Evolutionary conservation across 2,888 invertebrate species (phyloP), one percentile per base, ranked within the genome.

Genomic region (Amphimallon solstitiale): DNA sequence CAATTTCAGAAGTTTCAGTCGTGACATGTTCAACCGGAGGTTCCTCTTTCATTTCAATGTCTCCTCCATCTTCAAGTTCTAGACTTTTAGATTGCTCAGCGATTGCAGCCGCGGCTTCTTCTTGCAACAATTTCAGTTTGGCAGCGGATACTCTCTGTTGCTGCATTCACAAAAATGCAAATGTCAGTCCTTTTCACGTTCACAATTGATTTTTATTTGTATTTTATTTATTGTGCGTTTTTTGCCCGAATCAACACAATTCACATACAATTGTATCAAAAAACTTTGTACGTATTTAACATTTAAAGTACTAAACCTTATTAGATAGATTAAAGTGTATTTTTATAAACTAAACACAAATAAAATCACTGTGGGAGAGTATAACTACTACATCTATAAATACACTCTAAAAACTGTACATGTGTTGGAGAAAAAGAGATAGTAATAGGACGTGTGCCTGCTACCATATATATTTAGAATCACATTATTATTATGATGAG

Each of bases 161-260:
- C 79, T 79, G 78, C 73, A 75, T 75, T 74, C 66, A 77, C 74
- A 77, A 75, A 77, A 76, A 76, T 71, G 73, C 74, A 60, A 67
- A 67, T 63, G 67, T 67, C 66, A 66, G 66, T 62, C 54, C 49
- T 48, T 60, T 66, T 60, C 66, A 60, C 49, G 40, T 51, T 63
- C 37, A 63, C 62, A 63, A 49, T 63, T 14, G 56, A 63, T 63
- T 63, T 63, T 63, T 63, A 63, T 63, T 61, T 59, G 45, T 59
- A 59, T 59, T 59, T 59, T 59, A 59, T 59, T 45, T 59, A 59
- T 59, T 43, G 43, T 59, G 43, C 56, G 56, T 29, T 23, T 10
- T 23, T 59, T 59, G 56, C 56, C 56, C 56, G 56, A 59, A 15
- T 43, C 56, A 59, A 35, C 54, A 54, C 43, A 51, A 43, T 48